Evolutionary conservation across 2,888 invertebrate genomes (phyloP).

Genomic region (Spisula solida): DNA sequence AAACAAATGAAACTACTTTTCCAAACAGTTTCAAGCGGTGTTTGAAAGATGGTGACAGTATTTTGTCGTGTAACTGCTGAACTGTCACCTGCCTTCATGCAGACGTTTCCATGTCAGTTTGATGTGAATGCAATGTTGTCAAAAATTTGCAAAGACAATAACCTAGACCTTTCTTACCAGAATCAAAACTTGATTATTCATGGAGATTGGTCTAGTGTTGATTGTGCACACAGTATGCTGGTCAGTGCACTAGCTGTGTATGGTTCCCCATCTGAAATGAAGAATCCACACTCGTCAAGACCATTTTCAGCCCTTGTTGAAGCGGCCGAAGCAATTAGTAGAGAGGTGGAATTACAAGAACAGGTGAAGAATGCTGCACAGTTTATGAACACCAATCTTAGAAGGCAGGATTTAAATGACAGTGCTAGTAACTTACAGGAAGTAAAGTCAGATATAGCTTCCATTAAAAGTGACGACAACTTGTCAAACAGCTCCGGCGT

Average conservation of each 20-base stretch:
- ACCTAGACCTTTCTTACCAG: slow-evolving; percentile 60
- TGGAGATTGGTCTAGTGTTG: slow-evolving; percentile 75
- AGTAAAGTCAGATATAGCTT: neutral
- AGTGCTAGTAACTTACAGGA: neutral
- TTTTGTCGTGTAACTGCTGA: slow-evolving; percentile 75
- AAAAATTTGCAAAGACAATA: slow-evolving; percentile 74
- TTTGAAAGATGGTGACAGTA: slow-evolving; percentile 64
- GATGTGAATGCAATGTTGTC: slow-evolving; percentile 74
- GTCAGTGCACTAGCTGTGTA: slow-evolving; percentile 72
- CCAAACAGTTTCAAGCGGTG: neutral
- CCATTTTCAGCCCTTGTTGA: slow-evolving; percentile 65
- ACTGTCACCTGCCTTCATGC: slow-evolving; percentile 69
- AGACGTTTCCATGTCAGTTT: slow-evolving; percentile 73
- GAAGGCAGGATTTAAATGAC: neutral
- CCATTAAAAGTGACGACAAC: neutral
- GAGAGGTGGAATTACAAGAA: slow-evolving; percentile 48
- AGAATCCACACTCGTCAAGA: slow-evolving; percentile 40
- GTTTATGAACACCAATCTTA: slow-evolving; percentile 13
- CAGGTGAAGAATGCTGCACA: slow-evolving; percentile 55
- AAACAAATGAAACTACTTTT: neutral
- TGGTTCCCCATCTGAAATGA: slow-evolving; percentile 57
- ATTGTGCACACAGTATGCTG: slow-evolving; percentile 71
- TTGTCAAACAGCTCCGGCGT: neutral
- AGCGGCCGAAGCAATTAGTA: slow-evolving; percentile 69
- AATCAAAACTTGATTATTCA: slow-evolving; percentile 53